A percentile compares a stretch with the other conserved stretches of the same genome.
Conservation (phyloP, 2,797 vertebrate genomes). For the Peromyscus attwateri region DNA sequence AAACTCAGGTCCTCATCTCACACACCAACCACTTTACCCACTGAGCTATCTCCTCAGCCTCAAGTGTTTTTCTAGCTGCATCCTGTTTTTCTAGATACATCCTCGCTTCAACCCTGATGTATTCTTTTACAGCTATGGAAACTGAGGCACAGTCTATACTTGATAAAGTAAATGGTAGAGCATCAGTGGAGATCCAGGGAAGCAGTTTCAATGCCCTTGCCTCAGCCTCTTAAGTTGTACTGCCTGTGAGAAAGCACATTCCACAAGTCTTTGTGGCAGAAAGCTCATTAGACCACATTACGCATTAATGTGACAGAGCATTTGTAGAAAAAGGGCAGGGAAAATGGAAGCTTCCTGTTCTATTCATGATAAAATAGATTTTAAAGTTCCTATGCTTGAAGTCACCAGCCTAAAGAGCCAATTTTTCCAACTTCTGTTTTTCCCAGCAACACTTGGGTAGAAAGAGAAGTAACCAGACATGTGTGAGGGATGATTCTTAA, state of each 20-base stretch:
- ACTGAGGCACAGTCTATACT: background rate
- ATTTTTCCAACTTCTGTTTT: background rate
- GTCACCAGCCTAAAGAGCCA: background rate
- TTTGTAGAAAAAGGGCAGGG: background rate
- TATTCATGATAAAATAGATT: background rate
- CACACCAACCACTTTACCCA: background rate
- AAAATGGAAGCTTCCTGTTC: slow-evolving; percentile 14
- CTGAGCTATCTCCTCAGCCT: background rate
- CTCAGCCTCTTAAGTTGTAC: background rate
- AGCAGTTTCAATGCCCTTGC: background rate
- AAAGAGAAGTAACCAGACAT: background rate
- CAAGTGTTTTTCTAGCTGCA: background rate
- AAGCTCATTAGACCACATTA: background rate
- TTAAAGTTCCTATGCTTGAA: background rate
- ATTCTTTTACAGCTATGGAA: background rate
- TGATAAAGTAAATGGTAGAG: background rate
- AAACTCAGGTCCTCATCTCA: background rate
- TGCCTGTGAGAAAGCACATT: background rate
- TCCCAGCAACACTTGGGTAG: background rate
- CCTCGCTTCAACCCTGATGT: background rate
- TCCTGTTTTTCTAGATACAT: background rate
- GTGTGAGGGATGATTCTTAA: background rate
- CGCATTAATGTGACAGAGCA: background rate
- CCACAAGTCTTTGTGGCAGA: background rate
- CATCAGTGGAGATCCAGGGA: rapidly evolving